Conservation (phyloP, 1,140 invertebrate genomes). For the Thaumatotibia leucotreta region DNA sequence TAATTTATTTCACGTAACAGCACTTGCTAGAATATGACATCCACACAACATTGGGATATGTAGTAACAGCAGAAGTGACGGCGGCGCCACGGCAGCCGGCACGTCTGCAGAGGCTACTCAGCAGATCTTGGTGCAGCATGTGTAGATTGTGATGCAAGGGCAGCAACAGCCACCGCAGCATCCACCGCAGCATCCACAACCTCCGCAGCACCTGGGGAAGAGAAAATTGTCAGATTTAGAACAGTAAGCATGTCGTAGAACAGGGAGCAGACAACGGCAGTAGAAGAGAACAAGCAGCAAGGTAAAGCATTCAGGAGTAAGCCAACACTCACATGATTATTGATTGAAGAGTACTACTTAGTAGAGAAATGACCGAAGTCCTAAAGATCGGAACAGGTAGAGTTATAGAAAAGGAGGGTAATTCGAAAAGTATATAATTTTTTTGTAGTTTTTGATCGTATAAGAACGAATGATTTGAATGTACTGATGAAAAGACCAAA, state of each 20-base stretch:
- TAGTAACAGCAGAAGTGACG: background rate
- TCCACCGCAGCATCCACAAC: constrained; percentile 37
- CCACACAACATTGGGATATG: background rate
- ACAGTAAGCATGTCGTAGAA: background rate
- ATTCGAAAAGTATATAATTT: background rate
- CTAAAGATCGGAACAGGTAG: constrained; percentile 1
- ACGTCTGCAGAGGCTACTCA: constrained; percentile 23
- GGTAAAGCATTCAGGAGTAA: background rate
- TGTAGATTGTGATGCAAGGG: constrained; percentile 60
- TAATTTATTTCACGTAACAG: constrained; percentile 12
- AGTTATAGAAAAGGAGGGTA: background rate
- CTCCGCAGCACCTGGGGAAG: constrained; percentile 33
- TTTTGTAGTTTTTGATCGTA: background rate
- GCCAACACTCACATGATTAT: constrained; percentile 40
- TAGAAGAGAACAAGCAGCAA: background rate
- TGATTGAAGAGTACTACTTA: constrained; percentile 18
- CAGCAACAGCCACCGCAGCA: constrained; percentile 47
- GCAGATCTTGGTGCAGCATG: constrained; percentile 67
- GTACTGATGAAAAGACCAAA: constrained; percentile 29
- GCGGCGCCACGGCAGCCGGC: background rate
- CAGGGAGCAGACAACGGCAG: too few species aligned
- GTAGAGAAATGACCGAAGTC: background rate
- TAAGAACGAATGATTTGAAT: constrained; percentile 39
- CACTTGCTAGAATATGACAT: constrained; percentile 11
- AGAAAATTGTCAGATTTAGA: background rate